These are phyloP conservation scores for Microcebus tavaratra DNA, from an alignment of 2,113 vertebrate genomes.

Conservation along the genomic window DNA sequence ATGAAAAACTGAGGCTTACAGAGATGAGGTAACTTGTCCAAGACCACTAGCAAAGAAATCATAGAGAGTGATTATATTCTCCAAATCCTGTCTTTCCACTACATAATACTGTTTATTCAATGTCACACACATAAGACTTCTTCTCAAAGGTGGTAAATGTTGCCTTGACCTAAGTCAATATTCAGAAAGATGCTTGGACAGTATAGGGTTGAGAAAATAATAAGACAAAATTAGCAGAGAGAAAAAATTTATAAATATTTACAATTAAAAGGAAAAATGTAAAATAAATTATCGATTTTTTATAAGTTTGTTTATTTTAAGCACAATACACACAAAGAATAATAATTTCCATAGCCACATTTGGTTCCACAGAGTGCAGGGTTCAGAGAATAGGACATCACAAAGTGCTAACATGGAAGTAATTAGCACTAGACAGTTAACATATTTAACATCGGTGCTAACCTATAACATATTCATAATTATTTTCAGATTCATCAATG, in stretches of 20 bases:
- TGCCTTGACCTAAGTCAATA: neutral
- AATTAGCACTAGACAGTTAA: constrained; percentile 55
- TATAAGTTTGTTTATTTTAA: neutral
- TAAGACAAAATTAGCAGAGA: neutral
- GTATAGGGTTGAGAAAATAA: neutral
- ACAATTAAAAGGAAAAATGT: neutral
- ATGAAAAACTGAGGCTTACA: neutral
- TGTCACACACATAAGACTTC: neutral
- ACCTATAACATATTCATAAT: constrained; percentile 44
- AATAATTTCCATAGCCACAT: neutral
- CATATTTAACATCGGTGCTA: constrained; percentile 32
- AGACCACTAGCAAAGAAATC: neutral
- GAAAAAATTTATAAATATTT: neutral
- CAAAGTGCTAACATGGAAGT: constrained; percentile 55
- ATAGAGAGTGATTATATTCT: neutral
- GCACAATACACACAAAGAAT: neutral
- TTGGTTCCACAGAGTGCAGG: neutral
- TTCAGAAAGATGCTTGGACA: neutral
- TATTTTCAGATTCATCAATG: constrained; percentile 68
- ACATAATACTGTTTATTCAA: neutral
- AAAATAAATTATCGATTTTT: neutral
- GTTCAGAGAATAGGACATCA: neutral
- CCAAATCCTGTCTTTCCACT: neutral
- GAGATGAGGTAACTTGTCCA: neutral
- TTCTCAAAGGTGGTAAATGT: neutral